Evolutionary conservation across 2,113 vertebrate genomes (phyloP), one percentile per base, ranked within the genome.

Genomic region (Heterochromis multidens): DNA sequence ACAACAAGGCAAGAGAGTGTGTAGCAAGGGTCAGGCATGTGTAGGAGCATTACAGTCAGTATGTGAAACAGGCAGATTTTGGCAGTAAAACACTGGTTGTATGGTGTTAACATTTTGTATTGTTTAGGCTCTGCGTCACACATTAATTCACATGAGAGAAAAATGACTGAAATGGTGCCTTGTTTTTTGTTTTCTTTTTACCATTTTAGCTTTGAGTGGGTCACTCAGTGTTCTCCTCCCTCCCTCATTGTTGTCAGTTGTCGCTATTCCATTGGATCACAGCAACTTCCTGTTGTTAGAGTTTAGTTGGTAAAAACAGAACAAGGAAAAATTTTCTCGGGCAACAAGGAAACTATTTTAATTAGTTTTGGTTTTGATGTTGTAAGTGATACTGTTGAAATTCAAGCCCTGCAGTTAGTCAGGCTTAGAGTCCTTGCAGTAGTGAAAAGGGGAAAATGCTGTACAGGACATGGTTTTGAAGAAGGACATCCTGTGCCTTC

Each of bases 401-500:
- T 52, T 9, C 57, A 43, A 87, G 82, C 21, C 46, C 67, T 7
- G 4, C 16, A 31, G 6, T 46, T 25, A 25, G 16, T 79, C 74
- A 79, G 4, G 57, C 27, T 52, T 17, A 3, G 46, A 52, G 27
- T 84, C 1, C n/a, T 58, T 67, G 37, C 52, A 65, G 59, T 23
- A 17, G 23, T 52, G 35, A 13, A 25, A 58, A 46, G 29, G 46
- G 77, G 79, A 57, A 60, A 33, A 65, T 23, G 5, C 19, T 61
- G 14, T 33, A 86, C 87, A 91, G 86, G 86, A 57, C 37, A 21
- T 31, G 49, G 58, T 59, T 58, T 90, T 35, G 81, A 57, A 76
- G 70, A 88, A 86, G 89, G 91, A 93, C 85, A 89, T 93, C 93
- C 94, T 92, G 89, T 79, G 76, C 63, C 43, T 85, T 82, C 72